Evolutionary conservation across 2,888 invertebrate species (phyloP), one percentile per base, ranked within the genome.

Genomic region (Leptinotarsa rubiginosa): DNA sequence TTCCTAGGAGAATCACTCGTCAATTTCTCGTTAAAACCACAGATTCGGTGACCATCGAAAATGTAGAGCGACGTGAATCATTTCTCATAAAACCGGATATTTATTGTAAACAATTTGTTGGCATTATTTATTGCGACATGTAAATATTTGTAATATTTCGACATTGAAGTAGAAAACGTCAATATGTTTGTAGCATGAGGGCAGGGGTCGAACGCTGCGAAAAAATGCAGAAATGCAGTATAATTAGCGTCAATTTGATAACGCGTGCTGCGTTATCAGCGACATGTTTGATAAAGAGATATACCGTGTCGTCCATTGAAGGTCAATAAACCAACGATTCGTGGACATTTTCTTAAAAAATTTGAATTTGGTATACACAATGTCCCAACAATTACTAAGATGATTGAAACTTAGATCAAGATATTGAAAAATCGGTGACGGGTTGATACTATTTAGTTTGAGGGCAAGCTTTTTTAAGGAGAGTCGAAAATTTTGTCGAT

Each of bases 111-210:
- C 62, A 62, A 62, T 16, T 62, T 62, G 62, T 62, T 62, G 62
- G 25, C 31, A 22, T 22, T 62, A 41, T 59, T 59, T 41, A 2
- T 62, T 62, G 41, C 62, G 41, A 62, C 25, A 62, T 41, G 62
- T 62, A 62, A 62, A 62, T 62, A 31, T 62, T 62, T 62, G n/a
- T 62, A n/a, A 41, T 62, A n/a, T 62, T 62, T n/a, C 31, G 62
- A 62, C 31, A 31, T 41, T 10, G 41, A 10, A 7, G 41, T 41
- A 62, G 2, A 20, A 1, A 41, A 31, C 31, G 41, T 31, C 62
- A 62, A 62, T 62, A 62, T 62, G 62, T 62, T 62, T 56, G 62
- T 41, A 16, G 10, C n/a, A n/a, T 16, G 16, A 56, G 62, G 3
- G 2, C n/a, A 20, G 18, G 62, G 62, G 62, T 62, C 62, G 31